Evolutionary conservation across 2,797 vertebrate species (phyloP).

Genomic region (Cyclopterus lumpus): DNA sequence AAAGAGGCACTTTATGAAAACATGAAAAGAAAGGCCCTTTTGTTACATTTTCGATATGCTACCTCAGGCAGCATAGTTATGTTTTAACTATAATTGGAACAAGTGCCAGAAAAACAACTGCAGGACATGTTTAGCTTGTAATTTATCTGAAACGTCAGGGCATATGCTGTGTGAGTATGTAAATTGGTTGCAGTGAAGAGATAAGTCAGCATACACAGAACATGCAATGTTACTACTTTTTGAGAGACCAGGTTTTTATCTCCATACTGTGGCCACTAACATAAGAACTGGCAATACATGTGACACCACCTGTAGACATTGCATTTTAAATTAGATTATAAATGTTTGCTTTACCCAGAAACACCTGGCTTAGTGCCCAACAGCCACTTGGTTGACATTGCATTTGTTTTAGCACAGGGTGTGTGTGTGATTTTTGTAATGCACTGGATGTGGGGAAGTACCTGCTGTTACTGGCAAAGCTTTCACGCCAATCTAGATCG

Average conservation of each 20-base stretch:
- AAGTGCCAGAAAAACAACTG: constrained; percentile 37
- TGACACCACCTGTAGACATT: constrained; percentile 18
- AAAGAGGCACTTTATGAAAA: constrained; percentile 19
- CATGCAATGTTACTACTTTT: constrained; percentile 5
- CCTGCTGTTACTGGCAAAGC: constrained; percentile 23
- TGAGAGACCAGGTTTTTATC: constrained; percentile 24
- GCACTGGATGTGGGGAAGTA: constrained; percentile 25
- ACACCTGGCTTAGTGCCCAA: constrained; percentile 22
- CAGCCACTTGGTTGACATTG: constrained; percentile 18
- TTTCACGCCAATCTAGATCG: constrained; percentile 9
- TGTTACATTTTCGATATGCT: constrained; percentile 25
- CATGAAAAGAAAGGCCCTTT: background rate
- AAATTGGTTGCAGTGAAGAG: constrained; percentile 42
- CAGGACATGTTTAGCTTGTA: constrained; percentile 40
- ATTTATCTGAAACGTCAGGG: constrained; percentile 42
- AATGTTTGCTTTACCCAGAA: constrained; percentile 18
- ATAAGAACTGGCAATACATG: background rate
- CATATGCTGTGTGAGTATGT: constrained; percentile 57
- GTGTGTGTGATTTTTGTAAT: constrained; percentile 47
- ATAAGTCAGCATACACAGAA: constrained; percentile 47
- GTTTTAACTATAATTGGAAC: constrained; percentile 18
- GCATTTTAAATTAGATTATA: constrained; percentile 19
- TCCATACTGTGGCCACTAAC: background rate
- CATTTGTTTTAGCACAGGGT: constrained; percentile 48
- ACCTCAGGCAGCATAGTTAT: background rate